Percentiles rank a stretch among this genome's conserved stretches.
phyloP scores from a whole-genome alignment of 2,888 invertebrate species.

The Pheosia gnoma region DNA sequence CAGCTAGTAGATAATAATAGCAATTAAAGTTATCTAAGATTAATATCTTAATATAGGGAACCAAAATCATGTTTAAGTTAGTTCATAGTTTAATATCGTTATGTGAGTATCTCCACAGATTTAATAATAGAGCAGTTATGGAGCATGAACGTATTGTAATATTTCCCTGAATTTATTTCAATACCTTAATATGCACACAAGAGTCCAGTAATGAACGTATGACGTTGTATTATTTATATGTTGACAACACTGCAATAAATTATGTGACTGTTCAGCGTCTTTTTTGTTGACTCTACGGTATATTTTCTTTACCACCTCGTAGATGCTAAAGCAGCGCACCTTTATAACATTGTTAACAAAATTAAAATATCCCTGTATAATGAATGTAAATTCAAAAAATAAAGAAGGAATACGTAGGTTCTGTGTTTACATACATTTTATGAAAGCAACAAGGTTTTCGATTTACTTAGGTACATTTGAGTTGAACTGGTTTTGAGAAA shows the following conservation, averaged over 20 bases:
- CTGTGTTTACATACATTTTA: constrained; percentile 26
- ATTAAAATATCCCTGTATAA: constrained; percentile 40
- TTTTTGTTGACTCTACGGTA: constrained; percentile 2
- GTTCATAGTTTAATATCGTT: neutral
- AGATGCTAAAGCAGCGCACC: constrained; percentile 25
- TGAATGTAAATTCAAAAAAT: constrained; percentile 38
- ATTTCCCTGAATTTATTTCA: neutral
- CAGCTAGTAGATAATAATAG: no score
- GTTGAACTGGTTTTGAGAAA: neutral
- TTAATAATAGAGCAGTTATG: neutral
- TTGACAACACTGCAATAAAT: neutral
- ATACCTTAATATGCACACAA: no score
- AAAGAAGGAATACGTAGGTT: constrained; percentile 35
- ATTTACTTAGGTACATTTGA: constrained; percentile 14
- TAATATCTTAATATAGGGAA: no score
- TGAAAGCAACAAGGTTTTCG: constrained; percentile 21
- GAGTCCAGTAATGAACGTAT: no score
- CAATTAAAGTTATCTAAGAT: no score
- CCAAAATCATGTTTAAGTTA: no score
- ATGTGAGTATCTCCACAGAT: neutral
- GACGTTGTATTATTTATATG: neutral
- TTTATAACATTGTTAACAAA: constrained; percentile 38
- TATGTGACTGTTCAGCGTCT: neutral
- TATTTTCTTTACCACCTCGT: constrained; percentile 28
- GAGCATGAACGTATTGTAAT: neutral